Percentiles rank a stretch among this genome's conserved stretches.
These are phyloP conservation scores for Thamnophis elegans DNA, from an alignment of 2,797 vertebrate genomes.

Conservation along the genomic window DNA sequence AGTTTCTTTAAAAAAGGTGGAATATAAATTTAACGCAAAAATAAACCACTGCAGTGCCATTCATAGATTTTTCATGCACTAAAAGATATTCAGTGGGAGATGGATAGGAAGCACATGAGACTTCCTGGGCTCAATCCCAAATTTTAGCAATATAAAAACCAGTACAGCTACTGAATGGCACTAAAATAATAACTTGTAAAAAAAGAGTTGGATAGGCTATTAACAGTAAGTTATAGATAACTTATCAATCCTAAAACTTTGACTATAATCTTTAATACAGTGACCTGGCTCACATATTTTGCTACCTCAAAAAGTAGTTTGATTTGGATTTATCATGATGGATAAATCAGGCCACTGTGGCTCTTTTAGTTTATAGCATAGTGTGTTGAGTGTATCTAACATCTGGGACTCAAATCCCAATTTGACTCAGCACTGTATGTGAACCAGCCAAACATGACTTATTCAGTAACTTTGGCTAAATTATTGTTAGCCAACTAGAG, in stretches of 20 bases:
- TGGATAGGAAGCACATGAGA: not conserved
- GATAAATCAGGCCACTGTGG: not conserved
- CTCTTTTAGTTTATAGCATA: not conserved
- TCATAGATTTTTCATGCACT: not conserved
- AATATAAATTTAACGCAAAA: not conserved
- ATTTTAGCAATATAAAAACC: not conserved
- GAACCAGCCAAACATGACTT: not conserved
- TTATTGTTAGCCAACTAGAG: not conserved
- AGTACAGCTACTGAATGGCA: not conserved
- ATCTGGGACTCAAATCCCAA: not conserved
- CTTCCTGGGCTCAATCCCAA: not conserved
- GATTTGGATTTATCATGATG: not conserved
- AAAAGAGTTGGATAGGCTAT: not conserved
- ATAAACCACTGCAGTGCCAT: not conserved
- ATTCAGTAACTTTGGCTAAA: not conserved
- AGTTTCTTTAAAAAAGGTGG: not conserved
- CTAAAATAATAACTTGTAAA: not conserved
- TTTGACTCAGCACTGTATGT: not conserved
- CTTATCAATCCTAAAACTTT: not conserved
- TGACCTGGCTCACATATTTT: not conserved
- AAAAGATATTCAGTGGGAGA: not conserved
- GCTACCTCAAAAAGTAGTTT: not conserved
- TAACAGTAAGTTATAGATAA: not conserved
- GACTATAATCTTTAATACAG: not conserved
- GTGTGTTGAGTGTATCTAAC: not conserved